These are phyloP conservation scores for Bergia puertoricense DNA, from an alignment of 92 coral and sea anemone species.

Conservation along the genomic window DNA sequence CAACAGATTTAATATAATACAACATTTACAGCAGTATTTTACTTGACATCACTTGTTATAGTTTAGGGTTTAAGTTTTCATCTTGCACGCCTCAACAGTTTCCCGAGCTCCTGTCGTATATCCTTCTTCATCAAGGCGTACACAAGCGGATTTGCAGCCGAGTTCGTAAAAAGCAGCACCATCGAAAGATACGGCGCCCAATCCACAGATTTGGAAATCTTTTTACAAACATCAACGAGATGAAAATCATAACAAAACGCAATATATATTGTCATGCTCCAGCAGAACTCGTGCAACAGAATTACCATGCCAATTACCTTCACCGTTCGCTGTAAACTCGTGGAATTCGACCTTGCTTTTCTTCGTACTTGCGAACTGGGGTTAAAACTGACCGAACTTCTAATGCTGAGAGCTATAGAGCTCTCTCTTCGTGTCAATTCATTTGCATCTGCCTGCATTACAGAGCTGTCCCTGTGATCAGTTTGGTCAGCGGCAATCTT, in stretches of 20 bases:
- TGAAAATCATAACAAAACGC: constrained; percentile 7
- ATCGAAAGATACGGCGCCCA: constrained; percentile 30
- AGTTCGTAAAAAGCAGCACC: constrained; percentile 28
- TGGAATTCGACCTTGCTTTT: background rate
- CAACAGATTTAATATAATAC: background rate
- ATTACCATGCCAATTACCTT: constrained; percentile 22
- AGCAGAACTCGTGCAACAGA: constrained; percentile 12
- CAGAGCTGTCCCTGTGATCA: background rate
- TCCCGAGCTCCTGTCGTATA: constrained; percentile 29
- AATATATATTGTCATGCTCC: constrained; percentile 26
- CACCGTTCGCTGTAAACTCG: constrained; percentile 23
- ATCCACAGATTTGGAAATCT: background rate
- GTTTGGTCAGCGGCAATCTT: constrained; percentile 4
- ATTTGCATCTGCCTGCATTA: background rate
- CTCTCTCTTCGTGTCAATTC: background rate
- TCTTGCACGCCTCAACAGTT: constrained; percentile 1
- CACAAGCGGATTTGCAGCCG: constrained; percentile 37
- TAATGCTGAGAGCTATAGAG: background rate
- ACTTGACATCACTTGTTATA: background rate
- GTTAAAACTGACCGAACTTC: background rate
- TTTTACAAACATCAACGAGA: background rate
- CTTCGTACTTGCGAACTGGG: background rate
- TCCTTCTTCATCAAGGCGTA: constrained; percentile 42
- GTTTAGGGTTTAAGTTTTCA: background rate
- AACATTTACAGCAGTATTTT: background rate